phyloP scores from a whole-genome alignment of 1,140 invertebrate genomes.

The Lepidurus apus region DNA sequence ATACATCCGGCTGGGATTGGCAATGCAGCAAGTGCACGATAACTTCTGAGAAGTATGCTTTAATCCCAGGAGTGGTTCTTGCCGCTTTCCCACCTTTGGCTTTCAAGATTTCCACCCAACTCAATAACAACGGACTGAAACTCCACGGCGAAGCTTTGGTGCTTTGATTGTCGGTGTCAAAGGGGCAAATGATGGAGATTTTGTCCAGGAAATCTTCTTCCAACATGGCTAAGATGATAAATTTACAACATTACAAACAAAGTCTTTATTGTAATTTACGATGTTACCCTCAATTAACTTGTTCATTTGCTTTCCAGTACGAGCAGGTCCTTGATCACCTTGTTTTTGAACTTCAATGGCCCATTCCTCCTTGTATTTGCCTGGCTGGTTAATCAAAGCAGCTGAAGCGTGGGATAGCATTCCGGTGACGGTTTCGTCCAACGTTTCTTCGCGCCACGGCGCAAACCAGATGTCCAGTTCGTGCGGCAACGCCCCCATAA shows the following conservation, averaged over 20 bases:
- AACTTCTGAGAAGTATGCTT: background rate
- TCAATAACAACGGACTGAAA: background rate
- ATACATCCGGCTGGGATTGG: background rate
- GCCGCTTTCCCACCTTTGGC: background rate
- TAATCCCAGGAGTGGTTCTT: background rate
- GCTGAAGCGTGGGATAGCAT: background rate
- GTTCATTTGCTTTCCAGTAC: background rate
- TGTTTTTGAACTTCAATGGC: background rate
- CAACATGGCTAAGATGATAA: slow-evolving; percentile 8
- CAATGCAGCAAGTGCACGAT: background rate
- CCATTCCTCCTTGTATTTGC: background rate
- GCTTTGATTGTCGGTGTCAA: background rate
- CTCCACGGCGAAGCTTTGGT: background rate
- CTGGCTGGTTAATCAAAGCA: background rate
- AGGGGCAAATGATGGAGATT: background rate
- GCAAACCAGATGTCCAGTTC: background rate
- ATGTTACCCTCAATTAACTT: background rate
- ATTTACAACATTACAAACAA: too few species aligned
- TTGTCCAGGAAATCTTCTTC: slow-evolving; percentile 29
- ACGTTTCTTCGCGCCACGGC: background rate
- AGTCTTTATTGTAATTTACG: too few species aligned
- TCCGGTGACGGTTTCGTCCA: background rate
- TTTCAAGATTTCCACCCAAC: slow-evolving; percentile 10
- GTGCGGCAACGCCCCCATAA: background rate
- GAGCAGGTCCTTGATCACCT: background rate